These are phyloP conservation scores for Sitta europaea DNA, from an alignment of 2,113 vertebrate species.

Conservation along the genomic window DNA sequence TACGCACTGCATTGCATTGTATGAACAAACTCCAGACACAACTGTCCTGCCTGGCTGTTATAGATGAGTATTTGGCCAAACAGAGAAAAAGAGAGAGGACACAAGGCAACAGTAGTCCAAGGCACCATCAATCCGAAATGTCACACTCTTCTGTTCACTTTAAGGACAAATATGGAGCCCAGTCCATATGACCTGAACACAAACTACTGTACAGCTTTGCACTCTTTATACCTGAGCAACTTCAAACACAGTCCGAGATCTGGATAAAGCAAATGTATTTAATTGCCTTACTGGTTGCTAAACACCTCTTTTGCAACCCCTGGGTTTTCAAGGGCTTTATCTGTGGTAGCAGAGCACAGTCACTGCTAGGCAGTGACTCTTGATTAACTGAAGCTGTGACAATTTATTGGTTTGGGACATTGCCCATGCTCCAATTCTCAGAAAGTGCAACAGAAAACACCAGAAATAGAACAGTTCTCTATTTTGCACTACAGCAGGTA, in stretches of 20 bases:
- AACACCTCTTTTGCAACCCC: neutral
- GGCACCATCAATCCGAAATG: neutral
- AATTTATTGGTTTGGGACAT: neutral
- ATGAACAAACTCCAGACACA: neutral
- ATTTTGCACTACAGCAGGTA: neutral
- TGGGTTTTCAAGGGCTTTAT: neutral
- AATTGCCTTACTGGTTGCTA: neutral
- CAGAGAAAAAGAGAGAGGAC: neutral
- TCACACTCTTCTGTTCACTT: neutral
- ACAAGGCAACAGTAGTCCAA: neutral
- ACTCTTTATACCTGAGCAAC: neutral
- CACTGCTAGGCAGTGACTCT: neutral
- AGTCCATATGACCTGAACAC: neutral
- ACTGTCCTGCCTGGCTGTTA: neutral
- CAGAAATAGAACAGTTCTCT: neutral
- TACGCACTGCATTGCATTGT: fast-evolving
- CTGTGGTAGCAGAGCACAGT: neutral
- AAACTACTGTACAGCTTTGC: neutral
- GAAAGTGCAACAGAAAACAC: neutral
- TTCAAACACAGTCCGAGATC: neutral
- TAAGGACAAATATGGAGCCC: neutral
- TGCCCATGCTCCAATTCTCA: neutral
- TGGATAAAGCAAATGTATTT: neutral
- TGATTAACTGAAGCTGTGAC: neutral
- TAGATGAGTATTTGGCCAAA: neutral